Evolutionary conservation across 2,797 vertebrate species (phyloP), one percentile per base, ranked within the genome.

Genomic region (Catamblyrhynchus diadema): DNA sequence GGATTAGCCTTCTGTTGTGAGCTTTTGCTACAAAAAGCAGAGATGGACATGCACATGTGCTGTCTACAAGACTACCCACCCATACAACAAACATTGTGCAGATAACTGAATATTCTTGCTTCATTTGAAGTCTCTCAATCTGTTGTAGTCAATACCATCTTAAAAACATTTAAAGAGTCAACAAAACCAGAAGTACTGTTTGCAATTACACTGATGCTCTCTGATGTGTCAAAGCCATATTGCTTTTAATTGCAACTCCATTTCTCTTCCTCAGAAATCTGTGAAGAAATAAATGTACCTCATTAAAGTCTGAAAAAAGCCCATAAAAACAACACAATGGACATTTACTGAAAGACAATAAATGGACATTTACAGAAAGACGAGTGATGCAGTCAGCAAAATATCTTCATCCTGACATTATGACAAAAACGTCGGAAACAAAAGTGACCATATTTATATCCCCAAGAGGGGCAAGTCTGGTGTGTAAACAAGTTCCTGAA

Each of bases 401-500:
- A 4, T 47, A 57, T 56, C 45, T 71, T 87, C 53, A 71, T 42
- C 44, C 74, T 74, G 32, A 86, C 39, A 83, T 24, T 57, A 83
- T 59, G n/a, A 77, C 27, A 75, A 81, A 65, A 42, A 47, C 4
- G 10, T 3, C 51, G 44, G 75, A 91, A 88, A 92, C 50, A 75
- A 78, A 90, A 86, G n/a, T 57, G 50, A 51, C 25, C 21, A 24
- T 61, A 64, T 93, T 93, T 69, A 47, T 48, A 83, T 32, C 18
- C 90, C 14, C 80, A 56, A 81, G 44, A 77, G 82, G 17, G 35
- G 7, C 8, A 75, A 70, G 21, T 44, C 32, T 78, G 35, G 12
- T 61, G 45, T 32, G 54, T 91, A 95, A 95, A 94, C 77, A 90
- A 86, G 27, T 65, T 94, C 86, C 73, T 90, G 85, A 91, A 93